Evolutionary conservation across 2,113 vertebrate species (phyloP).

Genomic region (Phylloscopus trochilus): DNA sequence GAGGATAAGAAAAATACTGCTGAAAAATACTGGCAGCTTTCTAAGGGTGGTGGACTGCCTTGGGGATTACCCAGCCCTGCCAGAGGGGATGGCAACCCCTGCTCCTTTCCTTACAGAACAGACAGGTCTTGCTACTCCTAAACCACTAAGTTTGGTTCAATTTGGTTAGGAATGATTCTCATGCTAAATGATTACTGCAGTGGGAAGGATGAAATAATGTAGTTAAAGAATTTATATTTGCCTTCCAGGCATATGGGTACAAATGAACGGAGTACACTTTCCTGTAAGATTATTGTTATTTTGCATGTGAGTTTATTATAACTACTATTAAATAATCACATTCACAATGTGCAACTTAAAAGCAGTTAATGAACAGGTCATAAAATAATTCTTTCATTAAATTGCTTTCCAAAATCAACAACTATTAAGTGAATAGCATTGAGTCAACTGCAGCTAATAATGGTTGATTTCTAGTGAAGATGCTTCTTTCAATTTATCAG

Average conservation of each 20-base stretch:
- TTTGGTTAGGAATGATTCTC: neutral
- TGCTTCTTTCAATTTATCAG: neutral
- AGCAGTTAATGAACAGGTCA: neutral
- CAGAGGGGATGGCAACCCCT: fast-evolving
- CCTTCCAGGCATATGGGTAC: neutral
- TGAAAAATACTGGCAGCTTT: neutral
- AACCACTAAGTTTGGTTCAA: neutral
- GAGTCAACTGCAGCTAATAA: neutral
- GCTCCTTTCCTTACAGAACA: neutral
- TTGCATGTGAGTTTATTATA: neutral
- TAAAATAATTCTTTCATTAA: neutral
- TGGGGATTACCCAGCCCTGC: fast-evolving
- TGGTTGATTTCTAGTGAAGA: neutral
- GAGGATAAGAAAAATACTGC: neutral
- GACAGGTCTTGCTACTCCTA: neutral
- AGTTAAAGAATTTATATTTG: neutral
- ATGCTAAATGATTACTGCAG: neutral
- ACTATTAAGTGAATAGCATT: neutral
- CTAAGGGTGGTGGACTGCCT: fast-evolving
- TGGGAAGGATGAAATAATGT: neutral
- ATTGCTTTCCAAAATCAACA: neutral
- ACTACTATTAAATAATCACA: neutral
- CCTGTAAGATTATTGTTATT: neutral
- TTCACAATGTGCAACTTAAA: neutral
- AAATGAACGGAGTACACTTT: neutral